Base-by-base conservation (phyloP, 2,113 vertebrate genomes). In the Nematolebias whitei region DNA sequence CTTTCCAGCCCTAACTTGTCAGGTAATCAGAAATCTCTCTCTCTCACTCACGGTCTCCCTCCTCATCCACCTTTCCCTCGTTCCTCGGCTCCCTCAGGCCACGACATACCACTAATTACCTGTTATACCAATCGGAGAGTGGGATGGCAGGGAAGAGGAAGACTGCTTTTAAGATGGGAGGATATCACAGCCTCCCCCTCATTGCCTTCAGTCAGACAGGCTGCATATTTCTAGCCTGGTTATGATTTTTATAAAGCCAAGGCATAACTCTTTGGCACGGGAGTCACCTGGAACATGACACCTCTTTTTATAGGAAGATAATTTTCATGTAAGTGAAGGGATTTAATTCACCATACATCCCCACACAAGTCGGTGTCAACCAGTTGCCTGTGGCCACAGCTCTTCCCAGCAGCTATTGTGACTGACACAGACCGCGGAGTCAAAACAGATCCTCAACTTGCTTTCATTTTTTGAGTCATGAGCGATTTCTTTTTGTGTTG, bases 1-100 rank as follows among this genome's bases (percentile, higher is more conserved):
- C 95, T 96, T 98, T 98, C 95, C 94, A 93, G 95, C 94, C 96
- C 93, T 91, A 95, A 95, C 96, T 96, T 98, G 96, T 96, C 96
- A 96, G 95, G 93, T 95, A 93, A 77, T 66, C 93, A 95, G 93
- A 96, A 96, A 97, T 96, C 94, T 94, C 94, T 94, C 94, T 94
- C 94, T 78, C 79, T 91, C 71, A 92, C 94, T 92, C 76, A 89
- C 92, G 91, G 85, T 77, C 69, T 93, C 67, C 60, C 81, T 76
- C 55, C 64, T 83, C 72, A 71, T 57, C 81, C 68, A 94, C 94
- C 94, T 94, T 92, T 81, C 93, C 94, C 93, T 93, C 91, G 89
- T 93, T 90, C 88, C 94, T 74, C 66, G 89, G 78, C 93, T 93
- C 92, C 89, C 89, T 65, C 84, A 89, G 94, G 95, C 93, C 93